Evolutionary conservation across 2,888 invertebrate species (phyloP), one percentile per base, ranked within the genome.

Genomic region (Melanchra persicariae): DNA sequence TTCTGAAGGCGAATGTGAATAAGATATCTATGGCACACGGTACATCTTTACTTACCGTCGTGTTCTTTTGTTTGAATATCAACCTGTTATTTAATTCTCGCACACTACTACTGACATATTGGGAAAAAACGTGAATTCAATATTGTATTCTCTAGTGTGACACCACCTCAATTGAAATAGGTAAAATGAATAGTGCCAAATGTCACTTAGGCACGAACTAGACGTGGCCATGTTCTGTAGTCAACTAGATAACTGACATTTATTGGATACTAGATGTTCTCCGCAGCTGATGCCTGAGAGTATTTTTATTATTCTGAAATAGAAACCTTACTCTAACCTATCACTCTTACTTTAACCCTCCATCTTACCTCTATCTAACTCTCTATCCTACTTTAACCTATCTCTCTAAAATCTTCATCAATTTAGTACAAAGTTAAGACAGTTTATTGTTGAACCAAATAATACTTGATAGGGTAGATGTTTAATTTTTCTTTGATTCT

Each of bases 231-330:
- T 43, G 49, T 26, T 55, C 73, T 45, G 54, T 57, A 45, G 54
- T 43, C 26, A 43, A 73, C 61, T 49, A 49, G 26, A 59, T 30
- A 71, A 71, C 52, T 74, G 78, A 78, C 79, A 72, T 74, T 78
- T 74, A 74, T 74, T 74, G 62, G 61, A 79, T 37, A 57, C 57
- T 40, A 60, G 61, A 26, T 61, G 17, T 45, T 43, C 17, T 54
- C 19, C 22, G 6, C 47, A 73, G 61, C 62, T 55, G 43, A 12
- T 22, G 22, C 17, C 19, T 15, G 24, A 6, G 15, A n/a, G 37
- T 34, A 22, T 76, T 54, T 54, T 49, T 54, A 30, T 59, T 47
- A 19, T n/a, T 55, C 22, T 55, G 15, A 2, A 12, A 54, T 47
- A 47, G 1, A 70, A n/a, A n/a, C n/a, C n/a, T n/a, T n/a, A n/a